Evolutionary conservation across 2,888 invertebrate species (phyloP), one percentile per base, ranked within the genome.

Genomic region (Leptinotarsa tumamoca): DNA sequence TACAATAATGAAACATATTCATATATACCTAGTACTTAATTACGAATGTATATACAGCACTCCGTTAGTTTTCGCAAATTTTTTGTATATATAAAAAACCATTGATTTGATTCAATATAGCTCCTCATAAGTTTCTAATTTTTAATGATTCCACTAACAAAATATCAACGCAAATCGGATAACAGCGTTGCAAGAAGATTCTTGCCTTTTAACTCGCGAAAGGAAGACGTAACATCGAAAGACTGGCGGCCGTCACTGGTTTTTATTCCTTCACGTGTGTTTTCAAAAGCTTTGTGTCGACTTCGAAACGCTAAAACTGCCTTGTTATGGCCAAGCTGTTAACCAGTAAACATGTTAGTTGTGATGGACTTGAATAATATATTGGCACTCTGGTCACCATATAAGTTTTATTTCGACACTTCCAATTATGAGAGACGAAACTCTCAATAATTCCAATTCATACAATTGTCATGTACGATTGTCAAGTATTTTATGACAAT

Each of bases 261-360:
- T 43, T 49, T 67, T 67, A 67, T 49, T 67, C 18, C 33, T 49
- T 67, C 67, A 67, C 67, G 69, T 70, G 61, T 58, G 54, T 56
- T 70, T 70, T 49, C 15, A 49, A 71, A 71, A 61, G 68, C 68
- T 72, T 72, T 67, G 72, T 67, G 67, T 67, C 27, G 72, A 72
- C 33, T 54, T 49, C 73, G 18, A 68, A 54, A 67, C 51, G 54
- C 68, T 68, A 49, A 82, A 81, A 58, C 79, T 79, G 77, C 77
- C 86, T 86, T 85, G 86, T 83, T 83, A 83, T 77, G 52, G 78
- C 75, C 78, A 80, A 58, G 84, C 85, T 82, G 85, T 86, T 86
- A 86, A 84, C 82, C 82, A 78, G 83, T 79, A 82, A 86, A 85
- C 85, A 84, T 83, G 84, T 85, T 50, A 33, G 15, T 82, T 83